These are phyloP conservation scores for Calameuta idolon DNA, from an alignment of 2,888 invertebrate species.

Conservation along the genomic window DNA sequence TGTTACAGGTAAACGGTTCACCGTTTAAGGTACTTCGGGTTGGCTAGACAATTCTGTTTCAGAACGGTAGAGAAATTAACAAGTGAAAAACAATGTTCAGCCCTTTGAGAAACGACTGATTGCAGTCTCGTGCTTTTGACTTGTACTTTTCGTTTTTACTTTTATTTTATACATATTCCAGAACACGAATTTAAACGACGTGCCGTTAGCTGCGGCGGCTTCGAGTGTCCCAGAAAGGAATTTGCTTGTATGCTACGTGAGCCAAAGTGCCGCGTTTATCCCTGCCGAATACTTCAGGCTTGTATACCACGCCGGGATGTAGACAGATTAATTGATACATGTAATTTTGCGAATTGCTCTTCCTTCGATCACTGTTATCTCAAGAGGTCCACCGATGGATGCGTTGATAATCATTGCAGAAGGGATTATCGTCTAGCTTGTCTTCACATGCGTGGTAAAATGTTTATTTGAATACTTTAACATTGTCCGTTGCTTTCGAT, in stretches of 20 bases:
- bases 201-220: background rate
- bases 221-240: background rate
- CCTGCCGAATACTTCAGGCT: background rate
- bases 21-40: background rate
- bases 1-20: background rate
- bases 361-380: background rate
- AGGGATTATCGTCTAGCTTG: background rate
- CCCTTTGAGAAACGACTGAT: background rate
- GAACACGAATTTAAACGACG: background rate
- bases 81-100: background rate
- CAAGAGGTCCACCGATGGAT: background rate
- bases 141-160: background rate
- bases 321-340: background rate
- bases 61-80: background rate
- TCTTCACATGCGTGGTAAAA: background rate
- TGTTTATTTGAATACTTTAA: background rate
- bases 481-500: background rate
- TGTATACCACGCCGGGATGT: background rate
- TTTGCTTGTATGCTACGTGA: background rate
- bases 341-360: background rate
- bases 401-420: background rate
- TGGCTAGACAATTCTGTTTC: background rate
- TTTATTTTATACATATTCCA: background rate
- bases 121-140: background rate
- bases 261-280: background rate